Percentiles rank a stretch among this genome's conserved stretches.
Evolutionary conservation across 2,888 invertebrate species (phyloP).

Genomic region (Drosophila quasianomalipes): DNA sequence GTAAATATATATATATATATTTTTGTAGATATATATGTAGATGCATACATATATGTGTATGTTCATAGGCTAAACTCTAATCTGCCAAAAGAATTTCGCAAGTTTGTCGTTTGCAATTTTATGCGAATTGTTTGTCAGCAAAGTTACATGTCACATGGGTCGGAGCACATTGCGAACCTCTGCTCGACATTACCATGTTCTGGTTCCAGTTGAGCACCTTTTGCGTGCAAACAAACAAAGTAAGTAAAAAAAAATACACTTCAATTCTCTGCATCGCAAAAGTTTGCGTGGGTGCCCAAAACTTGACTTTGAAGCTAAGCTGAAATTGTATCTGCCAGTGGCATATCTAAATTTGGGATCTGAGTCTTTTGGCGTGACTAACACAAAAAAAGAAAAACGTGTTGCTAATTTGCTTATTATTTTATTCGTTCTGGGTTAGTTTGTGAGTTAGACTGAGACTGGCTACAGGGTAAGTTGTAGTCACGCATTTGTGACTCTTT

Average conservation of each 20-base stretch:
- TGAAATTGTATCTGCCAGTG: constrained; percentile 7
- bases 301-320: constrained; percentile 24
- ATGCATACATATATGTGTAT: neutral
- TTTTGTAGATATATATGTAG: neutral
- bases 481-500: neutral
- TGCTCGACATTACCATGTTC: constrained; percentile 2
- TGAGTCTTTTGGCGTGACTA: neutral
- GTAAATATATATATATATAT: neutral
- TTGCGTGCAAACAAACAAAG: constrained; percentile 29
- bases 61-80: constrained; percentile 14
- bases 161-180: constrained; percentile 3
- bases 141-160: constrained; percentile 48
- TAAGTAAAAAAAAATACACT: constrained; percentile 1
- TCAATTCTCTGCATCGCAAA: neutral
- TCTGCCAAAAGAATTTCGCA: constrained; percentile 5
- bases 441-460: neutral
- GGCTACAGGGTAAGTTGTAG: neutral
- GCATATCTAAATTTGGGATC: constrained; percentile 9
- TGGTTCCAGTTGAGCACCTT: constrained; percentile 55
- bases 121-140: constrained; percentile 44
- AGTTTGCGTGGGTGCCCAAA: constrained; percentile 37
- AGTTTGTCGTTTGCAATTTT: constrained; percentile 24
- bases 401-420: neutral
- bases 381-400: neutral
- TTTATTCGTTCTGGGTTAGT: constrained; percentile 7